Conservation (phyloP, 2,888 invertebrate species). For the Eilema caniola region DNA sequence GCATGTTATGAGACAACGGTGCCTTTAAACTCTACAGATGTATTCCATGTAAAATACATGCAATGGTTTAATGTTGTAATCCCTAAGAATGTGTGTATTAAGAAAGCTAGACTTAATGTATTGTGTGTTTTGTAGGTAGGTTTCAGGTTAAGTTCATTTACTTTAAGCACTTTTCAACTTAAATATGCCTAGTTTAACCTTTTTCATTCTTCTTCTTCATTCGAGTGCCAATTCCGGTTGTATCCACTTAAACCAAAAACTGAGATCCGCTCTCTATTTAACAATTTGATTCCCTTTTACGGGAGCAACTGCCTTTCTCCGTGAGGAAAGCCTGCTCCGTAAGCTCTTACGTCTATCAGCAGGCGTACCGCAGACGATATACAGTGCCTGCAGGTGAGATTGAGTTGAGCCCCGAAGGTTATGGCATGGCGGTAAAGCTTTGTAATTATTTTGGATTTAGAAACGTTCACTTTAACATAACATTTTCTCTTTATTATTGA, state of each 20-base stretch:
- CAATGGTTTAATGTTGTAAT: slow-evolving; percentile 13
- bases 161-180: background rate
- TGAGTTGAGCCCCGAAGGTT: background rate
- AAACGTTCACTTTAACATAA: too few relatives aligned
- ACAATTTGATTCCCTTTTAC: background rate
- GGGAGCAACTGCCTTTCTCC: background rate
- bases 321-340: background rate
- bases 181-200: background rate
- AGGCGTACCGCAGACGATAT: background rate
- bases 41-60: slow-evolving; percentile 1
- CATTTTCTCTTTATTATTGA: too few relatives aligned
- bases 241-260: background rate
- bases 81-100: slow-evolving; percentile 8
- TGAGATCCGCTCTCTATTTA: background rate
- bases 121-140: background rate
- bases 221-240: background rate
- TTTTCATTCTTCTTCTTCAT: background rate
- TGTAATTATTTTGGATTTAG: too few relatives aligned
- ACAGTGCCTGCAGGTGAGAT: background rate
- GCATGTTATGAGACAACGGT: slow-evolving; percentile 52
- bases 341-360: background rate
- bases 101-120: background rate
- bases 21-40: slow-evolving; percentile 9
- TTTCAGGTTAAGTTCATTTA: background rate
- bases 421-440: background rate